Percentiles rank a stretch among this genome's conserved stretches.
phyloP scores from a whole-genome alignment of 1,140 invertebrate species.

The Pteromalus puparum region DNA sequence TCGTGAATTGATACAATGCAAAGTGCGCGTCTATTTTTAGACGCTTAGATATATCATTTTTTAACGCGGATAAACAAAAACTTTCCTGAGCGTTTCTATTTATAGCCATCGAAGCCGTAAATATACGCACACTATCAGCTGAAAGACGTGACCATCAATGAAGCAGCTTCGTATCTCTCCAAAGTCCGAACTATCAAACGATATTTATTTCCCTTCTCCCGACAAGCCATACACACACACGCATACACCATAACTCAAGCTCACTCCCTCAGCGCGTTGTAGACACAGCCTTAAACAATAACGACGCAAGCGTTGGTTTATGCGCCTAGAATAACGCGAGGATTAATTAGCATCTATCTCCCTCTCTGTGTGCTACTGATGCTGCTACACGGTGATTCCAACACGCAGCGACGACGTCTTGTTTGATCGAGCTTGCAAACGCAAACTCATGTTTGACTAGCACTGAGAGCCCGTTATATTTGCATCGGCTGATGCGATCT shows the following conservation, averaged over 20 bases:
- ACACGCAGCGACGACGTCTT: neutral
- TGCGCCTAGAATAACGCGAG: neutral
- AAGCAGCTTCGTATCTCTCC: neutral
- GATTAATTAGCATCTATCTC: conserved; percentile 3
- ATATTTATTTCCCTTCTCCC: no score
- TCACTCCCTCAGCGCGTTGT: neutral
- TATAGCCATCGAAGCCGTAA: no score
- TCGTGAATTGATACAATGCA: neutral
- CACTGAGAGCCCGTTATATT: neutral
- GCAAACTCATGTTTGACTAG: neutral
- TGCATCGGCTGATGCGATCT: conserved; percentile 10
- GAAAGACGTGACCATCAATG: neutral
- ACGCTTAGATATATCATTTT: neutral
- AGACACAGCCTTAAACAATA: conserved; percentile 1
- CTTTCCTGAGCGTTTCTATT: no score
- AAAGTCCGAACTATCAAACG: neutral
- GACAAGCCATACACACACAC: neutral
- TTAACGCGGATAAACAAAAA: no score
- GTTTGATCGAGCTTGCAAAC: neutral
- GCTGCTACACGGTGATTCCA: neutral
- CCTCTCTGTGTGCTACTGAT: neutral
- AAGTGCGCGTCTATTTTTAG: neutral
- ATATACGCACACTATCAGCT: no score
- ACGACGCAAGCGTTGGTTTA: neutral
- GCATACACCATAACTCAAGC: neutral